A percentile compares a stretch with the other conserved stretches of the same genome.
phyloP scores from a whole-genome alignment of 2,888 invertebrate genomes.

The Euproctis similis region DNA sequence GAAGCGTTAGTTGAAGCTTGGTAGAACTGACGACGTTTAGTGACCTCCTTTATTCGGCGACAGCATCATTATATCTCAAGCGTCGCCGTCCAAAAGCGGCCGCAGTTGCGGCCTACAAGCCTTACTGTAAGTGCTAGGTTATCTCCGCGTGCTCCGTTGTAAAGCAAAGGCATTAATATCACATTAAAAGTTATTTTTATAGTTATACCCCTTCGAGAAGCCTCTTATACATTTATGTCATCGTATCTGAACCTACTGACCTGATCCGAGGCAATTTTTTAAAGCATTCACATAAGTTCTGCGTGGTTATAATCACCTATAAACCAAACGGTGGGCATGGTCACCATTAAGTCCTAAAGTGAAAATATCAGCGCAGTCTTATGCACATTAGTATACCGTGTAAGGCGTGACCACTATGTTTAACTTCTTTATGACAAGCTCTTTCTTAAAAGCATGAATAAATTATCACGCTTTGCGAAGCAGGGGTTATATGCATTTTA shows the following conservation, averaged over 20 bases:
- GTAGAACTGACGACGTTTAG: slow-evolving; percentile 67
- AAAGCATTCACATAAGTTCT: slow-evolving; percentile 53
- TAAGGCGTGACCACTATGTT: slow-evolving; percentile 56
- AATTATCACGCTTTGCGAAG: slow-evolving; percentile 67
- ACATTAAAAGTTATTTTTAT: slow-evolving; percentile 57
- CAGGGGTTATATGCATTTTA: slow-evolving; percentile 58
- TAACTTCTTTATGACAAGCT: slow-evolving; percentile 47
- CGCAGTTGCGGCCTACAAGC: slow-evolving; percentile 65
- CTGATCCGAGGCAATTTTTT: slow-evolving; percentile 51
- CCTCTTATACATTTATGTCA: slow-evolving; percentile 49
- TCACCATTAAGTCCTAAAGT: slow-evolving; percentile 50
- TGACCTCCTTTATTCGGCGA: slow-evolving; percentile 58
- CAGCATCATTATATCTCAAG: slow-evolving; percentile 61
- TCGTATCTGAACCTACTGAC: slow-evolving; percentile 37
- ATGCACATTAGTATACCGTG: slow-evolving; percentile 64
- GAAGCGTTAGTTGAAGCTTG: slow-evolving; percentile 76
- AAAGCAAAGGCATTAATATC: slow-evolving; percentile 72
- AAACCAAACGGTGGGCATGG: slow-evolving; percentile 62
- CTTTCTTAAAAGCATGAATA: slow-evolving; percentile 56
- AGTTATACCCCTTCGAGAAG: slow-evolving; percentile 67
- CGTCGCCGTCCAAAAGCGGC: slow-evolving; percentile 67
- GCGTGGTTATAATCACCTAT: slow-evolving; percentile 38
- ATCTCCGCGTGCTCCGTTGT: slow-evolving; percentile 73
- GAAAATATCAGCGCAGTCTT: slow-evolving; percentile 43
- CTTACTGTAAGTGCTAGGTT: slow-evolving; percentile 75